phyloP scores from a whole-genome alignment of 2,888 invertebrate species.

The Phytoseiulus persimilis region DNA sequence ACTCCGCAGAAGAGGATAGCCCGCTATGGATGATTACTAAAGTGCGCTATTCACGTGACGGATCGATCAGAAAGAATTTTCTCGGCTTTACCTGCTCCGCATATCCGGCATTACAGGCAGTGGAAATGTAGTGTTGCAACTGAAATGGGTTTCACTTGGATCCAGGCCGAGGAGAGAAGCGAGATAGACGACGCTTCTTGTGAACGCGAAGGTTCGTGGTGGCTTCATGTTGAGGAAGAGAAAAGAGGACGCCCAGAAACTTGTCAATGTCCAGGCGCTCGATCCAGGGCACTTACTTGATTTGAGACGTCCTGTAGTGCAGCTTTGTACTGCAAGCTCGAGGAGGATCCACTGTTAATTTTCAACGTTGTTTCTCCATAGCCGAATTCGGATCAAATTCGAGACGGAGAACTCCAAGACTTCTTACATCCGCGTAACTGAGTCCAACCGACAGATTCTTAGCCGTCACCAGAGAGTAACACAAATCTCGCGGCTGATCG shows the following conservation, averaged over 20 bases:
- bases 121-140: neutral
- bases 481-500: conserved; percentile 13
- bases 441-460: neutral
- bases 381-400: too few species aligned
- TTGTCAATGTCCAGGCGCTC: too few species aligned
- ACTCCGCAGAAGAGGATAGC: too few species aligned
- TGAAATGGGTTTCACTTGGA: neutral
- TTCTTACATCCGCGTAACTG: neutral
- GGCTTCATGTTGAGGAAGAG: too few species aligned
- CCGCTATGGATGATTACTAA: too few species aligned
- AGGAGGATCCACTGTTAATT: neutral
- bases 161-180: too few species aligned
- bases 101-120: neutral
- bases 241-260: too few species aligned
- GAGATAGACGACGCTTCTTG: too few species aligned
- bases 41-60: too few species aligned
- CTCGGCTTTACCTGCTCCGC: neutral
- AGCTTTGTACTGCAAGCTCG: neutral
- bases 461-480: neutral
- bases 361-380: too few species aligned
- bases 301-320: neutral
- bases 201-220: too few species aligned
- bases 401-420: neutral
- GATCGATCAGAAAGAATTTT: too few species aligned
- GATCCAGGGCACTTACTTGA: neutral